A percentile compares a stretch with the other conserved stretches of the same genome.
Conservation (phyloP, 37 sponge, comb jelly and placozoan species). For the Beroe forskalii region DNA sequence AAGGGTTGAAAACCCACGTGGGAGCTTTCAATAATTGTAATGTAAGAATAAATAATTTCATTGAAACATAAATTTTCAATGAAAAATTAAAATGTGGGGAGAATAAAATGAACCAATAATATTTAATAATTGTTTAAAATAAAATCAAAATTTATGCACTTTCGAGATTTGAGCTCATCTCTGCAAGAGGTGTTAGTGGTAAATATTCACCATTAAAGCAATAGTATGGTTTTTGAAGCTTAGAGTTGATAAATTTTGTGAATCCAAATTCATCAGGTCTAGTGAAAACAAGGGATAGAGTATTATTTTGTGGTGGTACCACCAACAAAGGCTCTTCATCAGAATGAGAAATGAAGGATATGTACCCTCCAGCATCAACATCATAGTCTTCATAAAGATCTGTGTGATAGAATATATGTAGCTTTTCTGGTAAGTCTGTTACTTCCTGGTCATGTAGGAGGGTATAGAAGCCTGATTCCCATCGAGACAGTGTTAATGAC, state of each 20-base stretch:
- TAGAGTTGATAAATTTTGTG: conserved; percentile 10
- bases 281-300: conserved; percentile 49
- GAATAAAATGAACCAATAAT: no score
- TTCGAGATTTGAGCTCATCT: no score
- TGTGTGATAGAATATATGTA: conserved; percentile 42
- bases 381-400: conserved; percentile 8
- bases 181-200: neutral
- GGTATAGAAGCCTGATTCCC: neutral
- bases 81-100: no score
- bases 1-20: no score
- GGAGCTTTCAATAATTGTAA: no score
- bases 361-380: conserved; percentile 41
- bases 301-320: conserved; percentile 34
- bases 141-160: no score
- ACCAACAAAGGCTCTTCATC: conserved; percentile 29
- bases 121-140: no score
- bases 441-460: conserved; percentile 57
- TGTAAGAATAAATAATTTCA: no score
- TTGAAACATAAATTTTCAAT: no score
- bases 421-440: neutral
- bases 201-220: conserved; percentile 18
- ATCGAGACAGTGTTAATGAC: neutral
- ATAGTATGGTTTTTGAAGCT: neutral
- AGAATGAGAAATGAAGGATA: conserved; percentile 17
- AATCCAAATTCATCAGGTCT: conserved; percentile 29